Evolutionary conservation across 2,888 invertebrate genomes (phyloP).

Genomic region (Tetramorium bicarinatum): DNA sequence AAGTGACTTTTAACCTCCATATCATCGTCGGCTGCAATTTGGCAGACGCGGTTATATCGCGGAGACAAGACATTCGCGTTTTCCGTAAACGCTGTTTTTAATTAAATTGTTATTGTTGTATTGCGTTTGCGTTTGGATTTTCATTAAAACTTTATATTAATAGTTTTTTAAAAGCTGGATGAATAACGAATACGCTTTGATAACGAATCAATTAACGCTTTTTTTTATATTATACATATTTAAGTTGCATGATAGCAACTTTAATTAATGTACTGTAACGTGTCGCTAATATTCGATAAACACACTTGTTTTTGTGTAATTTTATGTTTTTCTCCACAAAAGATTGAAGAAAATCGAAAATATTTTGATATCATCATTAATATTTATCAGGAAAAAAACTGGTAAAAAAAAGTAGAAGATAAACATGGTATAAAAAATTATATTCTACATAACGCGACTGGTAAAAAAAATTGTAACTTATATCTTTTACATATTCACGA

Average conservation of each 20-base stretch:
- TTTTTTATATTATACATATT: neutral
- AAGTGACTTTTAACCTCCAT: constrained; percentile 16
- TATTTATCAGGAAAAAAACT: constrained; percentile 1
- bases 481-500: constrained; percentile 7
- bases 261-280: neutral
- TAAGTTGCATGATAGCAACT: neutral
- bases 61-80: neutral
- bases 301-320: neutral
- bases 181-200: neutral
- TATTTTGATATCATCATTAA: constrained; percentile 12
- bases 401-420: neutral
- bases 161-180: neutral
- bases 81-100: neutral
- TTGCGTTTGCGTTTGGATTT: neutral
- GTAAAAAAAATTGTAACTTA: neutral
- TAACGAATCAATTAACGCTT: neutral
- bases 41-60: neutral
- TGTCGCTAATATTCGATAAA: neutral
- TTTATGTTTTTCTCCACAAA: neutral
- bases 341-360: neutral
- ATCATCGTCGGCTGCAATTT: constrained; percentile 11
- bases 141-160: neutral
- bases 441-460: neutral
- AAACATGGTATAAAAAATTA: neutral
- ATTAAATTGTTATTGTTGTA: neutral